A percentile compares a stretch with the other conserved stretches of the same genome.
These are phyloP conservation scores for Mesembrinibis cayennensis DNA, from an alignment of 2,113 vertebrate genomes.

Conservation along the genomic window DNA sequence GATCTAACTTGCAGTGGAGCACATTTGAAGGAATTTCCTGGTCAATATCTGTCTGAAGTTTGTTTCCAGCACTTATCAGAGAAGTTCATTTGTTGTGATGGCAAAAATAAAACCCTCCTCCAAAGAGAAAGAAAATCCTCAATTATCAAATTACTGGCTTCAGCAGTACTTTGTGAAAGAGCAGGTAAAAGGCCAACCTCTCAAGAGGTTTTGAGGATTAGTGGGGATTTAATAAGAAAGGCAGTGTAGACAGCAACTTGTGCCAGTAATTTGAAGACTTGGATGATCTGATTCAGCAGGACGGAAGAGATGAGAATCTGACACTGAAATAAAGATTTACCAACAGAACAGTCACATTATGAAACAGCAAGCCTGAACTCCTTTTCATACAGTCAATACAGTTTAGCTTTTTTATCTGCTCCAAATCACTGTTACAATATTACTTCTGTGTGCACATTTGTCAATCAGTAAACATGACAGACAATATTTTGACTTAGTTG, in stretches of 20 bases:
- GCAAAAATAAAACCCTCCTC: background rate
- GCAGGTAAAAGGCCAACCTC: background rate
- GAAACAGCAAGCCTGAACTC: background rate
- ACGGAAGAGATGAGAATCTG: background rate
- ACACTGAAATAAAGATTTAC: background rate
- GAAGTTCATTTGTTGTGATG: background rate
- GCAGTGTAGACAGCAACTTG: background rate
- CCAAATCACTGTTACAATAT: background rate
- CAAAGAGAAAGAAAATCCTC: background rate
- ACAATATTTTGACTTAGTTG: background rate
- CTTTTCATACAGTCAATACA: background rate
- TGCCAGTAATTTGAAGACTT: background rate
- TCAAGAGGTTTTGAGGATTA: constrained; percentile 1
- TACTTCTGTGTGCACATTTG: background rate
- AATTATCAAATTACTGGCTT: background rate
- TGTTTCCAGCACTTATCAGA: background rate
- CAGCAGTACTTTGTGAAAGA: background rate
- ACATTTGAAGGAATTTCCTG: background rate
- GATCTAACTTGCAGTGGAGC: background rate
- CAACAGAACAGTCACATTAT: background rate
- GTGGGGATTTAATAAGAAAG: background rate
- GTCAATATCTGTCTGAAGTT: background rate
- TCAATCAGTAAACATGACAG: background rate
- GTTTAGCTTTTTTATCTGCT: background rate
- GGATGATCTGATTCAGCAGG: background rate